Base-by-base conservation (phyloP, 92 coral and sea anemone genomes). In the Zoanthus gigantus region DNA sequence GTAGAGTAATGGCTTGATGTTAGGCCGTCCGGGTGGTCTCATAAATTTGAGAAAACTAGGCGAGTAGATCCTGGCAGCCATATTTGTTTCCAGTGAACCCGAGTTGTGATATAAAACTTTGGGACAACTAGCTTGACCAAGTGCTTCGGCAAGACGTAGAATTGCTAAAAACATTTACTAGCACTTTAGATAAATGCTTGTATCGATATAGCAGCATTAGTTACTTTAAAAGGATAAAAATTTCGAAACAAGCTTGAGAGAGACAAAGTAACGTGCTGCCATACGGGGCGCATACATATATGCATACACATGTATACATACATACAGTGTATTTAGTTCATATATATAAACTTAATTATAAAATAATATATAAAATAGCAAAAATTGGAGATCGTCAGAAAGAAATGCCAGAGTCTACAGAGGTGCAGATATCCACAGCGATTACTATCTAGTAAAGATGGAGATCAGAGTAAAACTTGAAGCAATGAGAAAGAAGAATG, bases 1-100 rank as follows among this genome's bases (percentile, higher is more conserved):
- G 63, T 74, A 54, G 16, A 81, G 56, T 28, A 34, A 29, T 18
- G 86, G 72, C 73, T 32, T 76, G 54, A 81, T 81, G 32, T 23
- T 46, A 48, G 76, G 89, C 54, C n/a, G n/a, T n/a, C n/a, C n/a
- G n/a, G n/a, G n/a, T n/a, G n/a, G n/a, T n/a, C n/a, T n/a, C 60
- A 86, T 68, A 56, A 2, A 37, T 74, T 86, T 86, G 74, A 76
- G 85, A 86, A 15, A 86, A 65, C 75, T 72, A 73, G 89, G 73
- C 82, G 74, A 76, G 71, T 76, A 86, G 74, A 86, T 81, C 86
- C 52, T 81, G 72, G 76, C 60, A 56, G 86, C 86, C 76, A 60
- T 65, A 17, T 81, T 81, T 81, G 56, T 65, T 81, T 81, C 86
- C 58, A 58, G 86, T 58, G 71, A 81, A 3, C 75, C 71, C 23